Conservation (phyloP, 2,113 vertebrate species). For the Cinclus cinclus region DNA sequence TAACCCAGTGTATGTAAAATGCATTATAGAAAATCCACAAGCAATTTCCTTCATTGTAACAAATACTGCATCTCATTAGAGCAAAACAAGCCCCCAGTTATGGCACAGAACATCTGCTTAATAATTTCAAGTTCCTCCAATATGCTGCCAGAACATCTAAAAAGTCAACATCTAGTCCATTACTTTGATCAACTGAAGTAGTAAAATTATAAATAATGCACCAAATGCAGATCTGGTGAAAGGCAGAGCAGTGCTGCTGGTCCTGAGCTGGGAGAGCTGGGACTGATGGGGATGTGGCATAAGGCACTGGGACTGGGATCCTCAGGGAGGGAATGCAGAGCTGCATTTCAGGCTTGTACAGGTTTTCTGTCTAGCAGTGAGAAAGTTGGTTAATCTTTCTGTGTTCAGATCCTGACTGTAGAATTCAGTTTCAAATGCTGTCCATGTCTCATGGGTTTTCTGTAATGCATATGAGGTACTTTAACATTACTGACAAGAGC, state of each 20-base stretch:
- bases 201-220: neutral
- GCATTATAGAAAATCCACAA: constrained; percentile 63
- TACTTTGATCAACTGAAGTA: constrained; percentile 10
- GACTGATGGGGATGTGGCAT: neutral
- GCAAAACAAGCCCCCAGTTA: constrained; percentile 40
- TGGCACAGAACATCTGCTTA: constrained; percentile 67
- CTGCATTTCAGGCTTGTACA: neutral
- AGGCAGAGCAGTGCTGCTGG: neutral
- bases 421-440: neutral
- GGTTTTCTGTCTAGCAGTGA: neutral
- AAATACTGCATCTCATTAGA: constrained; percentile 66
- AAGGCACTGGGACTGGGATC: neutral
- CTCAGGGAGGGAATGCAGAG: neutral
- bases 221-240: neutral
- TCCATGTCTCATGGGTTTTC: neutral
- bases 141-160: constrained; percentile 32
- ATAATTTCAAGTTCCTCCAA: constrained; percentile 57
- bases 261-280: neutral
- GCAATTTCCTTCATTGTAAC: constrained; percentile 60
- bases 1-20: constrained; percentile 55
- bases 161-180: constrained; percentile 11
- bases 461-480: neutral
- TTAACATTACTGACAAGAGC: neutral
- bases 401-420: neutral
- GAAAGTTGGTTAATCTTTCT: neutral